phyloP scores from a whole-genome alignment of 2,888 invertebrate genomes.

The Agrochola macilenta region DNA sequence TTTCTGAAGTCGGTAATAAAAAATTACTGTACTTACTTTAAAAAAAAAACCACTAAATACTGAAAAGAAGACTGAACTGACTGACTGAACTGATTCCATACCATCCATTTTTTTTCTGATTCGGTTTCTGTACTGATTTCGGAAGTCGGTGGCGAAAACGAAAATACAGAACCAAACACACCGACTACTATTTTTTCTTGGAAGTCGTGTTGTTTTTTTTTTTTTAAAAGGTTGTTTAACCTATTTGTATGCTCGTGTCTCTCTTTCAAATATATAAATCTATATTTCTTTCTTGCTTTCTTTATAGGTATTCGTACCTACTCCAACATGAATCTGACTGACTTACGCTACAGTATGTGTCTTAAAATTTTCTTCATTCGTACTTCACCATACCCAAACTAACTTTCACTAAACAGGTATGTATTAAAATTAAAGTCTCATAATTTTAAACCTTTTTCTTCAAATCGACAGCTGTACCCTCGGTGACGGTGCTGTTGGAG shows the following conservation, averaged over 20 bases:
- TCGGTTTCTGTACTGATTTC: too few relatives aligned
- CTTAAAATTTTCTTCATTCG: not conserved
- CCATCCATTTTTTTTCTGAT: too few relatives aligned
- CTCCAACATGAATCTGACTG: not conserved
- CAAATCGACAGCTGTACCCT: not conserved
- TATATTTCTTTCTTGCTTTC: not conserved
- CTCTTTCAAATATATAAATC: not conserved
- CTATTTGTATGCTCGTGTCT: not conserved
- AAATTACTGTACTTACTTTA: too few relatives aligned
- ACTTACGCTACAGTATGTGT: not conserved
- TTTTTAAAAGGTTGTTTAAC: too few relatives aligned
- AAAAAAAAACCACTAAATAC: too few relatives aligned
- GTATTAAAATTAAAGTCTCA: not conserved
- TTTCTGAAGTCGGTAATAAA: too few relatives aligned
- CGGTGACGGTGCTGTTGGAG: conserved; percentile 41
- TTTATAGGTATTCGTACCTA: not conserved
- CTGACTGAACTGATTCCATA: too few relatives aligned
- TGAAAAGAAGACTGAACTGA: too few relatives aligned
- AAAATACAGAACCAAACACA: too few relatives aligned
- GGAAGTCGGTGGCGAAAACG: too few relatives aligned
- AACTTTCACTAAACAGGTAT: not conserved
- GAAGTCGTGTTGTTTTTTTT: too few relatives aligned
- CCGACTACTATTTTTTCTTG: too few relatives aligned
- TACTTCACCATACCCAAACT: not conserved
- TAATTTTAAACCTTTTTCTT: conserved; percentile 3